These are phyloP conservation scores for Simalia tracyae DNA, from an alignment of 2,797 vertebrate species.

Conservation along the genomic window DNA sequence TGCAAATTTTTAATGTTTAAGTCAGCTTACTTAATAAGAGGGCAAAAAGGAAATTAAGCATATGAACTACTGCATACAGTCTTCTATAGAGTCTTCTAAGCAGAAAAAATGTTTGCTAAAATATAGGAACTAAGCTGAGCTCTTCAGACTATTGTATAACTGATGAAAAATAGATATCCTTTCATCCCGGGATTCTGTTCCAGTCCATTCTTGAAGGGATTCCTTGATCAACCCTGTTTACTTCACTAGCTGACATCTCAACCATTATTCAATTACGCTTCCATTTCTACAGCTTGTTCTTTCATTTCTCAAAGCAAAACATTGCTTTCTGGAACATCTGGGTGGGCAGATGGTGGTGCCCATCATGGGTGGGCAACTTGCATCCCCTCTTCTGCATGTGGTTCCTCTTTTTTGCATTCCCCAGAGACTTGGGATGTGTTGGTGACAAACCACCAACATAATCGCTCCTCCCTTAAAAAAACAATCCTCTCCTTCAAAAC, in stretches of 20 bases:
- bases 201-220: background rate
- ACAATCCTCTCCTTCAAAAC: background rate
- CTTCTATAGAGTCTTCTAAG: background rate
- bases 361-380: background rate
- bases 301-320: background rate
- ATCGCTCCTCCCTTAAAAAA: background rate
- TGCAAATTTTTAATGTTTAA: background rate
- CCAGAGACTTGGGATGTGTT: background rate
- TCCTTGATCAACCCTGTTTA: background rate
- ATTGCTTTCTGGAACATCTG: background rate
- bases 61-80: background rate
- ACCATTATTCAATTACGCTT: background rate
- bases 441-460: background rate
- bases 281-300: background rate
- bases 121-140: background rate
- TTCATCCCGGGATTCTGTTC: background rate
- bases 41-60: background rate
- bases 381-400: background rate
- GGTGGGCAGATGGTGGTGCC: background rate
- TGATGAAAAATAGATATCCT: background rate
- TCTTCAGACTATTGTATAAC: background rate
- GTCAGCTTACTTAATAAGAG: background rate
- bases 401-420: background rate
- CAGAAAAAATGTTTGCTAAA: background rate
- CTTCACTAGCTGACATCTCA: background rate